phyloP scores from a whole-genome alignment of 1,140 invertebrate species.

The Frieseomelitta varia region DNA sequence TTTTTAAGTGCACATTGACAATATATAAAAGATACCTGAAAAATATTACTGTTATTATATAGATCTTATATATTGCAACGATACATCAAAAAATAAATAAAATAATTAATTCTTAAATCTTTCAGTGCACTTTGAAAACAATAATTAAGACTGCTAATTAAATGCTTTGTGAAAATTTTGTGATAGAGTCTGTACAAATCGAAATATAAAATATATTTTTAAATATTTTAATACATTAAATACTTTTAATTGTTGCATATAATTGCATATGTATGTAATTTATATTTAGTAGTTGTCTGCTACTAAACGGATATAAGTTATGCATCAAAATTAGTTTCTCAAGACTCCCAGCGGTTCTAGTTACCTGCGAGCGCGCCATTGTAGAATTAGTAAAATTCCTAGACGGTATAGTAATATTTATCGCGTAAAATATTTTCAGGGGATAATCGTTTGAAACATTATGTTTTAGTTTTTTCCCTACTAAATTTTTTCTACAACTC shows the following conservation, averaged over 20 bases:
- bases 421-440: not conserved
- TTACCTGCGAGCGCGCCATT: not conserved
- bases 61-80: not conserved
- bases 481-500: not conserved
- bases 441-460: not conserved
- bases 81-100: conserved; percentile 17
- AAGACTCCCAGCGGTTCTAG: not conserved
- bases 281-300: not conserved
- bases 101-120: no score
- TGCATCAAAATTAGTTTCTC: not conserved
- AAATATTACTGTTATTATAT: not conserved
- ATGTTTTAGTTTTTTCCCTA: no score
- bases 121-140: not conserved
- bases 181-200: no score
- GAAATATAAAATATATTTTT: not conserved
- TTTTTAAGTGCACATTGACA: not conserved
- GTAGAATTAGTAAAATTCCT: conserved; percentile 3
- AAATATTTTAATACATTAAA: not conserved
- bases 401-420: not conserved
- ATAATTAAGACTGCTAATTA: not conserved
- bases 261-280: not conserved
- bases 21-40: not conserved
- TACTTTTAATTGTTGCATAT: not conserved
- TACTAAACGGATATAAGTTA: not conserved
- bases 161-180: not conserved